phyloP scores from a whole-genome alignment of 2,888 invertebrate species.

The Amiota minor region DNA sequence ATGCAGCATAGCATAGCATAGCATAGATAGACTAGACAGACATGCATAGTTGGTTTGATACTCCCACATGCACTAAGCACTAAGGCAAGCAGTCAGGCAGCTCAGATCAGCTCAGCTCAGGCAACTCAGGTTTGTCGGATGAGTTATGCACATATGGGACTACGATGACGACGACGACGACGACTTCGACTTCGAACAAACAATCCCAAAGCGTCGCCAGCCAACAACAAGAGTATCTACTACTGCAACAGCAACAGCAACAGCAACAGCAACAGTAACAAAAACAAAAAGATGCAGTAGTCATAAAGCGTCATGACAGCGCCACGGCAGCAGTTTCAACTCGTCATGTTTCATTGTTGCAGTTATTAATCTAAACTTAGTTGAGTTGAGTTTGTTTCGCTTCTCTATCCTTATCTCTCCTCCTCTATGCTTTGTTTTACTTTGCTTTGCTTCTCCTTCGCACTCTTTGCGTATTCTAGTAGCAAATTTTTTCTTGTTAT shows the following conservation, averaged over 20 bases:
- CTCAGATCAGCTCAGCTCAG: too few relatives aligned
- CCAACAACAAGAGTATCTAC: neutral
- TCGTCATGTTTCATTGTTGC: constrained; percentile 24
- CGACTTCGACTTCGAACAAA: too few relatives aligned
- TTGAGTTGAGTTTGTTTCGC: neutral
- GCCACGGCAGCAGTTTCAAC: constrained; percentile 15
- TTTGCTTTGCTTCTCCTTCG: neutral
- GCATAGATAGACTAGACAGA: too few relatives aligned
- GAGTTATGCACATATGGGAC: neutral
- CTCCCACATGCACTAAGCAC: too few relatives aligned
- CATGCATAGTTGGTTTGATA: too few relatives aligned
- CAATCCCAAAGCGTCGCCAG: too few relatives aligned
- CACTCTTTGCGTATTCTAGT: neutral
- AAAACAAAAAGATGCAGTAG: too few relatives aligned
- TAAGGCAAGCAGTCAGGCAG: too few relatives aligned
- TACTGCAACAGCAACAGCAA: neutral
- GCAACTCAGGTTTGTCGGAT: neutral
- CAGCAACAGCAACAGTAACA: neutral
- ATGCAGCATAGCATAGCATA: too few relatives aligned
- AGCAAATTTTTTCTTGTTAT: neutral
- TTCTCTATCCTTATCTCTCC: neutral
- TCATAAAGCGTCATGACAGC: too few relatives aligned
- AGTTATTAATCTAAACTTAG: constrained; percentile 22
- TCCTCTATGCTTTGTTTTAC: neutral
- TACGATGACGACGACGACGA: too few relatives aligned